phyloP scores from a whole-genome alignment of 2,113 vertebrate species.

The Ploceus nigricollis region DNA sequence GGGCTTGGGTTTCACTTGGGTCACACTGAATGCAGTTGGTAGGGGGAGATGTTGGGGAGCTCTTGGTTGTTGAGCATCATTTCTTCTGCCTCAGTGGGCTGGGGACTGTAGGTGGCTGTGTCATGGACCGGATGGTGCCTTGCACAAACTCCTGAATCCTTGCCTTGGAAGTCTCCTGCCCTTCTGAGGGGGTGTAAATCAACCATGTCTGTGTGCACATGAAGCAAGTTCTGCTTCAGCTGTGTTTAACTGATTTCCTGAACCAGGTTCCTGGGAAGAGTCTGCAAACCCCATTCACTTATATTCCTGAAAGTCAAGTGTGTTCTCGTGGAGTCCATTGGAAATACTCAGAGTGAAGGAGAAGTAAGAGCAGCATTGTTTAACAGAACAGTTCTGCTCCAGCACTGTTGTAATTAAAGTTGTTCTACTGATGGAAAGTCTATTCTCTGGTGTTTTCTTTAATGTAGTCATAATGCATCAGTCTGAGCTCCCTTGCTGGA shows the following conservation, averaged over 20 bases:
- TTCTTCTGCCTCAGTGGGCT: neutral
- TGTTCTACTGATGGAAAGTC: conserved; percentile 71
- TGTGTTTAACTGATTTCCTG: neutral
- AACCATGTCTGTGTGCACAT: neutral
- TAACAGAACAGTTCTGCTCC: conserved; percentile 63
- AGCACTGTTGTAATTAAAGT: conserved; percentile 79
- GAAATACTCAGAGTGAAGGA: conserved; percentile 53
- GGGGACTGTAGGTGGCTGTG: neutral
- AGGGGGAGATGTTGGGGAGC: neutral
- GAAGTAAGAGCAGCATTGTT: conserved; percentile 52
- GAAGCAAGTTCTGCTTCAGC: neutral
- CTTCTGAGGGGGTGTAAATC: neutral
- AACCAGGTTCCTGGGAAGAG: neutral
- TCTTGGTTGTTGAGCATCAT: rapidly evolving
- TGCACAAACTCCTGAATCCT: neutral
- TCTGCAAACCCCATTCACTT: neutral
- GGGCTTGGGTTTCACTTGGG: neutral
- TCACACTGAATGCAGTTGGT: neutral
- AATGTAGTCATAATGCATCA: conserved; percentile 77
- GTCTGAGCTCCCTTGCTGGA: conserved; percentile 72
- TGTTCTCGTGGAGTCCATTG: conserved; percentile 26
- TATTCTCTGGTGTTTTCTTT: conserved; percentile 78
- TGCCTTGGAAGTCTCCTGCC: neutral
- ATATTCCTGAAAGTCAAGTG: neutral
- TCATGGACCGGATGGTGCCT: neutral